Base-by-base conservation (phyloP, 2,113 vertebrate species). In the Micronisus gabar region DNA sequence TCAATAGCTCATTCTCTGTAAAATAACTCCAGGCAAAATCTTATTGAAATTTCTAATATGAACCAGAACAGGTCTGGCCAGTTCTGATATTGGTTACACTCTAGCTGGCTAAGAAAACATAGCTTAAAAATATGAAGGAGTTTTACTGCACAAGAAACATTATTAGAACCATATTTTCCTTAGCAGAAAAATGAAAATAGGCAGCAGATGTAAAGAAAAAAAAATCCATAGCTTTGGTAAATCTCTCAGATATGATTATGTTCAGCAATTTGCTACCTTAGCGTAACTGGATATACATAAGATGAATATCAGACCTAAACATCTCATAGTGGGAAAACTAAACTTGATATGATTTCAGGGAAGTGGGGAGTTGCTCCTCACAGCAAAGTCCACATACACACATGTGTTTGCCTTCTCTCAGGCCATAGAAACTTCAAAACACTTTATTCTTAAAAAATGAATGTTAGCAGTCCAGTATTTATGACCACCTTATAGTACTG, bases 101-200 rank as follows among this genome's bases (percentile, higher is more conserved):
- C 56, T 79, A 85, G 61, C 56, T 94, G 58, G 70, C 84, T 95
- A 91, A 76, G 53, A 80, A 95, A 82, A 67, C 45, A 88, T 19
- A 84, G 38, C 78, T 94, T 52, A 91, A 88, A 94, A 94, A 53
- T n/a, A 89, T 20, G 45, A 81, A 75, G 30, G 25, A 50, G 50
- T 82, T 41, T 85, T 90, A 52, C 41, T 82, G 84, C 38, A 53
- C 71, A 87, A 93, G 74, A 87, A 91, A 85, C n/a, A 22, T 95
- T 87, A 97, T 97, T 95, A 80, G 26, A 95, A 93, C 40, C 95
- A 81, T 20, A 66, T 95, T 96, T 89, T 94, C 48, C 53, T 82
- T 26, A 59, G 63, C 17, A 91, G 40, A 83, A 88, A 74, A 92
- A 81, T 8, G 14, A 72, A 95, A 95, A 87, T 32, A 52, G 47